These are phyloP conservation scores for Campylorhamphus procurvoides DNA, from an alignment of 2,113 vertebrate species.

Conservation along the genomic window DNA sequence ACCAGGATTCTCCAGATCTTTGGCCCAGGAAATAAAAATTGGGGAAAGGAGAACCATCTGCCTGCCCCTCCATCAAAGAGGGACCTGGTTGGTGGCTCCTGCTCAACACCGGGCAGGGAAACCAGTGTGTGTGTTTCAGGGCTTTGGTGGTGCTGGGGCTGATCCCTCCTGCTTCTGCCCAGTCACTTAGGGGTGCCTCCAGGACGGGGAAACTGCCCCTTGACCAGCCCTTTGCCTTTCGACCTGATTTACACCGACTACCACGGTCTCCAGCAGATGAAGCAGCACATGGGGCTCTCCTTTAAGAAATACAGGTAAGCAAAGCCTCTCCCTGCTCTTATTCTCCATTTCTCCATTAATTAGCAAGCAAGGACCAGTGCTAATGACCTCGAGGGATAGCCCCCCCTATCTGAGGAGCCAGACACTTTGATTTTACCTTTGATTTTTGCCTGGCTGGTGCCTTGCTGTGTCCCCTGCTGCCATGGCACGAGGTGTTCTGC, in stretches of 20 bases:
- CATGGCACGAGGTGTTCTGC: fast-evolving
- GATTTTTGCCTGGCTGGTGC: not conserved
- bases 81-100: not conserved
- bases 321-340: not conserved
- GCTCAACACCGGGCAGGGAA: not conserved
- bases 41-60: not conserved
- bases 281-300: constrained; percentile 96
- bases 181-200: constrained; percentile 95
- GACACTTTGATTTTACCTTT: not conserved
- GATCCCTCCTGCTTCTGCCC: constrained; percentile 55
- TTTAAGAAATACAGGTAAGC: constrained; percentile 95
- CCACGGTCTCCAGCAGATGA: constrained; percentile 96
- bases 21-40: not conserved
- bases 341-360: not conserved
- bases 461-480: not conserved
- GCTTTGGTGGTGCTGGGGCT: not conserved
- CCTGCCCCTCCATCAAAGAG: not conserved
- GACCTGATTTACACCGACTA: constrained; percentile 99
- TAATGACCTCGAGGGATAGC: not conserved
- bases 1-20: not conserved
- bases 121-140: not conserved
- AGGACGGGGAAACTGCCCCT: constrained; percentile 93
- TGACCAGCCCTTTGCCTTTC: constrained; percentile 89
- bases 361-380: not conserved
- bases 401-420: not conserved